These are phyloP conservation scores for Urocynchramus pylzowi DNA, from an alignment of 2,113 vertebrate genomes.

Conservation along the genomic window DNA sequence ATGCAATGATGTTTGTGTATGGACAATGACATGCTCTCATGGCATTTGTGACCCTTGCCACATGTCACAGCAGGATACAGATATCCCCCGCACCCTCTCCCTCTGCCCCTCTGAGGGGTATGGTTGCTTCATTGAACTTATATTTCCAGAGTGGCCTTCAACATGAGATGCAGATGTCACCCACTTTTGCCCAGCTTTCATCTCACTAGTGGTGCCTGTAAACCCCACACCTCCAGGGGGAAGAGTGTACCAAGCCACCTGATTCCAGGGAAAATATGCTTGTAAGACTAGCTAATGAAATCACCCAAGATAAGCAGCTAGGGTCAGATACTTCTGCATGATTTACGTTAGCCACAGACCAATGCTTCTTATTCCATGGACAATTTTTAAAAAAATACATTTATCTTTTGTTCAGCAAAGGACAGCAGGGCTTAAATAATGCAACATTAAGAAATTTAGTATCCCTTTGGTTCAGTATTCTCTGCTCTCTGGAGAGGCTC, in stretches of 20 bases:
- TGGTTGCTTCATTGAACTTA: background rate
- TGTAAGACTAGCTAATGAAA: background rate
- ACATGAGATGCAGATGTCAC: background rate
- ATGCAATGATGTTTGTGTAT: background rate
- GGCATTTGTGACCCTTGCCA: background rate
- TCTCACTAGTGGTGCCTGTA: fast-evolving
- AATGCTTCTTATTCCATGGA: background rate
- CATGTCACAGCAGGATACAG: fast-evolving
- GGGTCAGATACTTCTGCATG: background rate
- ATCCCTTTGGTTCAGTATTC: background rate
- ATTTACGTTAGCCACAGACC: background rate
- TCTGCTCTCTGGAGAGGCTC: background rate
- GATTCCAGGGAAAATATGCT: background rate
- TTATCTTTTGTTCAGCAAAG: background rate
- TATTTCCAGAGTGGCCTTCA: background rate
- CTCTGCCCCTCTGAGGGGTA: fast-evolving
- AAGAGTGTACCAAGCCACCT: background rate
- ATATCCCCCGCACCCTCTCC: fast-evolving
- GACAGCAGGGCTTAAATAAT: background rate
- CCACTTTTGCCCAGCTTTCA: background rate
- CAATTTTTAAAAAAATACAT: background rate
- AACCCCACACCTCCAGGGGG: background rate
- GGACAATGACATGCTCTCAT: background rate
- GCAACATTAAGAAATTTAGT: background rate
- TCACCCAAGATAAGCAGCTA: background rate